These are phyloP conservation scores for Psophia crepitans DNA, from an alignment of 2,113 vertebrate species.

Conservation along the genomic window DNA sequence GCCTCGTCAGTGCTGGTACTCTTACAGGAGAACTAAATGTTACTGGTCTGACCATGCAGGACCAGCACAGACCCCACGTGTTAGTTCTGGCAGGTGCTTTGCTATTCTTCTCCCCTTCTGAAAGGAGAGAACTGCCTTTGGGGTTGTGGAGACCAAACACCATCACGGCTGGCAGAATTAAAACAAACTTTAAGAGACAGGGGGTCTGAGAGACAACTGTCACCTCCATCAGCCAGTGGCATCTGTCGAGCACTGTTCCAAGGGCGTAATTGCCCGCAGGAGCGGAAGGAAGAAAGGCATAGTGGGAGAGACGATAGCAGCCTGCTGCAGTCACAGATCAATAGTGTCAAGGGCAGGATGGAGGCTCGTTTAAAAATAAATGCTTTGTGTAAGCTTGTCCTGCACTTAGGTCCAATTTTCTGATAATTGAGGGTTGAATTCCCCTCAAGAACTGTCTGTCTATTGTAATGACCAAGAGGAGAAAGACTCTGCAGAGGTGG, in stretches of 20 bases:
- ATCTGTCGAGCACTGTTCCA: background rate
- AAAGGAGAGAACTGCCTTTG: background rate
- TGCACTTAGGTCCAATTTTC: constrained; percentile 21
- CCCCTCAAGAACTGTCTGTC: background rate
- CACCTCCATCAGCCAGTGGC: background rate
- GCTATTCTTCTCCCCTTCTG: background rate
- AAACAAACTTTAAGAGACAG: background rate
- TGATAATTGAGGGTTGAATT: constrained; percentile 10
- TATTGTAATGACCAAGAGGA: background rate
- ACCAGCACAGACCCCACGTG: background rate
- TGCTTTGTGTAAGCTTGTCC: background rate
- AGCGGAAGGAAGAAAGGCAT: background rate
- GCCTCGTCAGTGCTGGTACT: background rate
- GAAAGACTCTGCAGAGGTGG: background rate
- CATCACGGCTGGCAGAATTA: background rate
- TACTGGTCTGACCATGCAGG: background rate
- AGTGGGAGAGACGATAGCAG: background rate
- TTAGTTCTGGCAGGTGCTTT: background rate
- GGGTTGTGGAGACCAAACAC: background rate
- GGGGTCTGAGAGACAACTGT: background rate
- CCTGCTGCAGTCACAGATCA: constrained; percentile 35
- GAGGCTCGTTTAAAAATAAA: constrained; percentile 28
- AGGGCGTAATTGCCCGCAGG: background rate
- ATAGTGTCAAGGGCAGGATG: constrained; percentile 40
- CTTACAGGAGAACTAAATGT: background rate